These are phyloP conservation scores for Zosterops japonicus DNA, from an alignment of 2,113 vertebrate species.

Conservation along the genomic window DNA sequence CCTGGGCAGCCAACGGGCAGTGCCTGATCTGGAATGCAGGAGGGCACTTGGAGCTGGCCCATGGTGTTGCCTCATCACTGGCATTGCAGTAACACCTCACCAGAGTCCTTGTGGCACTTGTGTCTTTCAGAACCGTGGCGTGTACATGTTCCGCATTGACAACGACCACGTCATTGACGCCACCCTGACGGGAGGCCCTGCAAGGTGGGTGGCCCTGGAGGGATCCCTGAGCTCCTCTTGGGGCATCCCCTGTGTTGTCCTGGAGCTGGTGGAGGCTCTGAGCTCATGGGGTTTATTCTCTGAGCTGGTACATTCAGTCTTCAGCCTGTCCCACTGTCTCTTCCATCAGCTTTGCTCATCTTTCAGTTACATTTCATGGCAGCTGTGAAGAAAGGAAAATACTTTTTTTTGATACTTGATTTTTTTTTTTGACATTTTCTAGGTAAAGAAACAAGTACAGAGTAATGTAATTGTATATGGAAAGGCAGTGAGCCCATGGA, in stretches of 20 bases:
- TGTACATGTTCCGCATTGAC: slow-evolving; percentile 99
- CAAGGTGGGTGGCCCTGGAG: slow-evolving; percentile 78
- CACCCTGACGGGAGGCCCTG: slow-evolving; percentile 94
- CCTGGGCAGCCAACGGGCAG: rapidly evolving
- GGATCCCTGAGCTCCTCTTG: background rate
- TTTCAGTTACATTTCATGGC: background rate
- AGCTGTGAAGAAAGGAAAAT: background rate
- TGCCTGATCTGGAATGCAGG: rapidly evolving
- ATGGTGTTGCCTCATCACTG: rapidly evolving
- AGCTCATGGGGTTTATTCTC: background rate
- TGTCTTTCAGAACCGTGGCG: slow-evolving; percentile 88
- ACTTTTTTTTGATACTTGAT: background rate
- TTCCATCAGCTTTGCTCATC: background rate
- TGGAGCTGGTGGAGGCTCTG: background rate
- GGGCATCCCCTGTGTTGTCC: rapidly evolving
- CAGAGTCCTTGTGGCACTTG: background rate
- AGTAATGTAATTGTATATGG: background rate
- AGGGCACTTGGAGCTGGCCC: background rate
- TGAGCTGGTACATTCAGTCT: background rate
- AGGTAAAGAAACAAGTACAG: background rate
- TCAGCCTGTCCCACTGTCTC: rapidly evolving
- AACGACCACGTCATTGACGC: slow-evolving; percentile 95
- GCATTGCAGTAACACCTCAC: rapidly evolving
- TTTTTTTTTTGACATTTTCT: background rate
- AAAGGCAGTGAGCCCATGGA: background rate